Evolutionary conservation across 1,140 invertebrate genomes (phyloP).

Genomic region (Leguminivora glycinivorella): DNA sequence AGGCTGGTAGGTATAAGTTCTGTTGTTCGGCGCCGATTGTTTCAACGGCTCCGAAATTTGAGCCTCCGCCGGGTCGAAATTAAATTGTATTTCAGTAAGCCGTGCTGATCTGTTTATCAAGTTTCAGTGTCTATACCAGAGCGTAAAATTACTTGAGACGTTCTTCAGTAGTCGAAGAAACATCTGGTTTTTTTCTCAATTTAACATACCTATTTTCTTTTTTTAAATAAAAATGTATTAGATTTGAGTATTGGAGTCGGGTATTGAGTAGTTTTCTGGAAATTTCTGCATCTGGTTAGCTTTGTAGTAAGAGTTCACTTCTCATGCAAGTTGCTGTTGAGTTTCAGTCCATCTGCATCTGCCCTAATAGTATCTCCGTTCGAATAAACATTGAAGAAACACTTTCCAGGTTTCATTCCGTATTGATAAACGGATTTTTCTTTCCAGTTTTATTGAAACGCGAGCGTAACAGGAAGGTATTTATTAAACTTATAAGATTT

Average conservation of each 20-base stretch:
- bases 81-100: conserved; percentile 24
- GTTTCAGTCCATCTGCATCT: too few relatives aligned
- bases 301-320: too few relatives aligned
- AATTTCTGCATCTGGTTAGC: too few relatives aligned
- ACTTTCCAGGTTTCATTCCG: too few relatives aligned
- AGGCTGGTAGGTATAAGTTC: conserved; percentile 17
- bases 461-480: neutral
- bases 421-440: neutral
- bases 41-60: conserved; percentile 20
- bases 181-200: neutral
- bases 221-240: neutral
- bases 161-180: neutral
- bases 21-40: conserved; percentile 11
- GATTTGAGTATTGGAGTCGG: neutral
- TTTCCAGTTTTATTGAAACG: neutral
- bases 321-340: too few relatives aligned
- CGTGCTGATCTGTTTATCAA: conserved; percentile 24
- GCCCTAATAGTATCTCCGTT: neutral
- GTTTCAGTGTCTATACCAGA: conserved; percentile 7
- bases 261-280: too few relatives aligned
- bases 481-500: neutral
- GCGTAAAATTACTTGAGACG: conserved; percentile 14
- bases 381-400: neutral
- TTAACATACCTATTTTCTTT: neutral
- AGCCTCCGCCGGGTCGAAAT: conserved; percentile 3